Percentiles rank a stretch among this genome's conserved stretches.
phyloP scores from a whole-genome alignment of 2,113 vertebrate genomes.

The Thryonomys swinderianus region DNA sequence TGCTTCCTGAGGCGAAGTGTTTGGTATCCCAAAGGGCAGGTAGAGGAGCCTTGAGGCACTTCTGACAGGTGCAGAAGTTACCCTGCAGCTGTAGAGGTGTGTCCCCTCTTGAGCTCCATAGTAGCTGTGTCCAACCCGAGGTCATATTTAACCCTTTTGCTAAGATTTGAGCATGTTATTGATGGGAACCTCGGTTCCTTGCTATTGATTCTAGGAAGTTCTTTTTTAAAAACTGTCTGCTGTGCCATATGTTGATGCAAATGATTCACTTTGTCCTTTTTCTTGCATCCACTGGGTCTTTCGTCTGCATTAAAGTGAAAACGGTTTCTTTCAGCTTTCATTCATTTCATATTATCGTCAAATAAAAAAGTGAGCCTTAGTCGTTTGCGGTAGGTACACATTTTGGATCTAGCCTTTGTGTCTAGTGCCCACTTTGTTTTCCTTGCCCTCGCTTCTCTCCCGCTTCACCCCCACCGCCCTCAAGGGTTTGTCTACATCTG shows the following conservation, averaged over 20 bases:
- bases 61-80: not conserved
- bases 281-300: not conserved
- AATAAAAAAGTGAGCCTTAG: not conserved
- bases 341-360: not conserved
- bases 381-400: not conserved
- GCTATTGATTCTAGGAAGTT: not conserved
- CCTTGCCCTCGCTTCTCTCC: not conserved
- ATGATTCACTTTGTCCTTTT: not conserved
- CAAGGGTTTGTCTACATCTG: not conserved
- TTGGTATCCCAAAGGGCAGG: not conserved
- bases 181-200: not conserved
- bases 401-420: not conserved
- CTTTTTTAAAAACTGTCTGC: not conserved
- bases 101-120: not conserved
- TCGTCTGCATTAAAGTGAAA: not conserved
- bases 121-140: not conserved
- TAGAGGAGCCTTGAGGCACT: not conserved
- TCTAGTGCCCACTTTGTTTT: not conserved
- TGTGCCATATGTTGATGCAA: not conserved
- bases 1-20: not conserved
- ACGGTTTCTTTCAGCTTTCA: not conserved
- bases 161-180: not conserved
- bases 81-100: not conserved
- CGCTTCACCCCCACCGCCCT: fast-evolving
- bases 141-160: not conserved